Base-by-base conservation (phyloP, 2,888 invertebrate species). In the Pyrocoelia pectoralis region DNA sequence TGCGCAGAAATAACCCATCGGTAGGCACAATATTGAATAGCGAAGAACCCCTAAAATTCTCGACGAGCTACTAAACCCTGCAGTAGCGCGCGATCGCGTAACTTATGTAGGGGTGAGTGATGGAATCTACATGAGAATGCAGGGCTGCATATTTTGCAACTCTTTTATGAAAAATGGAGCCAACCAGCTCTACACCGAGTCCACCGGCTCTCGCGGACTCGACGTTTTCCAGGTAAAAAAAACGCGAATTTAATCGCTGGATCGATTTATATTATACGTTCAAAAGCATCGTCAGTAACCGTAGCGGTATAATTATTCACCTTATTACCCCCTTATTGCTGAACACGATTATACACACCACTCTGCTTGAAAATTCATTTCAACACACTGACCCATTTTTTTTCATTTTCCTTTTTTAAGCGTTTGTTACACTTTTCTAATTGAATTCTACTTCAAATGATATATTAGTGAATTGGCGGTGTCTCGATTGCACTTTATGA, bases 151-250 rank as follows among this genome's bases (percentile, higher is more conserved):
- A 29, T 19, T 57, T 54, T 55, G 55, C 61, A 51, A 65, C 63
- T 67, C 64, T 61, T 67, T 60, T 50, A 52, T 56, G 61, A 67
- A 70, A 64, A 62, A 81, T 81, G 80, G 81, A 81, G 77, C 77
- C 81, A 65, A 76, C 81, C 68, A 82, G 81, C 75, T 81, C 82
- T 71, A 80, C 80, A 51, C 79, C 79, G 67, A 78, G 74, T 62
- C 73, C 80, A 65, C 76, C 79, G 56, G 74, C 76, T 68, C 75
- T 78, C 71, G 78, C 76, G 59, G 82, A 81, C 73, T 80, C 81
- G 56, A 80, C 82, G 59, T 81, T 78, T 72, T 74, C 79, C 75
- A 80, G 81, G 81, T 78, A 75, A 70, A 67, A 60, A 28, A 17
- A 41, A 24, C n/a, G n/a, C 17, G 40, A 53, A 54, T 61, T 52